Percentiles rank a stretch among this genome's conserved stretches.
These are phyloP conservation scores for Antennarius maculatus DNA, from an alignment of 2,797 vertebrate species.

Conservation along the genomic window DNA sequence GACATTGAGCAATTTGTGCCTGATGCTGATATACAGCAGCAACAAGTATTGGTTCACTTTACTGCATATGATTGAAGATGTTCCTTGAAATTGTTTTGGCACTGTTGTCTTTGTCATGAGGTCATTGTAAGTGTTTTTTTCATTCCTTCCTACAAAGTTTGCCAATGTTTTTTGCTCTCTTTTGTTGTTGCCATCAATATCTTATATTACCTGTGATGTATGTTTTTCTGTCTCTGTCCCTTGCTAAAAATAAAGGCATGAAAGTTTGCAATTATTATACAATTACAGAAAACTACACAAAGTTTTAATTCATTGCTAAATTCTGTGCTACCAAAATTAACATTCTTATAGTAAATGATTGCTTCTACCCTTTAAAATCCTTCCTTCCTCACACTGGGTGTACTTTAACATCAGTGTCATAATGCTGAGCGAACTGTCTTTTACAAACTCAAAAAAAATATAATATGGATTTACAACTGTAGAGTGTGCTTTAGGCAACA, in stretches of 20 bases:
- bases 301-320: background rate
- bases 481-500: conserved; percentile 17
- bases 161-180: background rate
- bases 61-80: background rate
- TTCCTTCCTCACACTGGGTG: background rate
- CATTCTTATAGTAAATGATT: conserved; percentile 14
- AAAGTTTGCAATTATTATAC: background rate
- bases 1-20: background rate
- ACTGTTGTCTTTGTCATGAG: conserved; percentile 6
- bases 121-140: conserved; percentile 9
- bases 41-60: background rate
- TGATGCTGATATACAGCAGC: background rate
- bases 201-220: background rate
- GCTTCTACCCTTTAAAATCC: background rate
- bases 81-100: conserved; percentile 10
- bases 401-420: background rate
- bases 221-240: background rate
- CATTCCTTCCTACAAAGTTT: conserved; percentile 5
- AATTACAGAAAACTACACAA: background rate
- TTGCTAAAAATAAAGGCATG: background rate
- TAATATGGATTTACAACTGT: conserved; percentile 9
- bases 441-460: background rate
- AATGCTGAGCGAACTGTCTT: conserved; percentile 15
- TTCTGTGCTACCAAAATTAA: background rate
- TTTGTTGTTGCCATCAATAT: conserved; percentile 15